phyloP scores from a whole-genome alignment of 2,888 invertebrate species.

The Acholoe squamosa region DNA sequence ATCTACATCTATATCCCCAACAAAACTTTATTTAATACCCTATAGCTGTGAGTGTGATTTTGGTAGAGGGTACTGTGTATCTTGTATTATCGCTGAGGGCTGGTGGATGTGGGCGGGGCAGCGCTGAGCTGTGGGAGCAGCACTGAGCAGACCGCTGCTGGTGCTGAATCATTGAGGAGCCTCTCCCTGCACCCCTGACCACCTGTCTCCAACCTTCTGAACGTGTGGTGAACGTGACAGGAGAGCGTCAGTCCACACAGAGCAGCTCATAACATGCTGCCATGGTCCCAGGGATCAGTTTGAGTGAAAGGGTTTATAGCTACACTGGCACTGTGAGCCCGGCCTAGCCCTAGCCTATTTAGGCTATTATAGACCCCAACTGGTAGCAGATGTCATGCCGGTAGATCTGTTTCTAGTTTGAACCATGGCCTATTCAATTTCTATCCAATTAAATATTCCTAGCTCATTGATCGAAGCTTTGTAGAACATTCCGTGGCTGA shows the following conservation, averaged over 20 bases:
- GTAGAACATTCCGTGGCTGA: neutral
- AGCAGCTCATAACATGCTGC: too few relatives aligned
- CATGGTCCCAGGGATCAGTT: too few relatives aligned
- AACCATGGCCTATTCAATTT: too few relatives aligned
- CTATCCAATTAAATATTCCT: constrained; percentile 3
- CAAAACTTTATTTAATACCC: neutral
- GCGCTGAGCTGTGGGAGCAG: neutral
- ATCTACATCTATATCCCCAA: neutral
- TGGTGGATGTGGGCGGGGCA: neutral
- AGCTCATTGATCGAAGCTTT: neutral
- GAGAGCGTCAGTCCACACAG: too few relatives aligned
- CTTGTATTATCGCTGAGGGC: constrained; percentile 5
- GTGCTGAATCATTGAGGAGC: constrained; percentile 9
- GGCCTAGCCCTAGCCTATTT: too few relatives aligned
- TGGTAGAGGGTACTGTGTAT: neutral
- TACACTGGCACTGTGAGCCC: too few relatives aligned
- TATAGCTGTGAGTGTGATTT: neutral
- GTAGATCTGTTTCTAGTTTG: too few relatives aligned
- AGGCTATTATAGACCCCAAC: too few relatives aligned
- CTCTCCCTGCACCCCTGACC: neutral
- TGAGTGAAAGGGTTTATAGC: too few relatives aligned
- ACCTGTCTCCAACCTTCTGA: too few relatives aligned
- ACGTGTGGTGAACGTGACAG: too few relatives aligned
- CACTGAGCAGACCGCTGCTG: neutral
- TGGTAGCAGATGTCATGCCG: too few relatives aligned